Conservation (phyloP, 1,140 invertebrate genomes). For the Drosophila parvula region DNA sequence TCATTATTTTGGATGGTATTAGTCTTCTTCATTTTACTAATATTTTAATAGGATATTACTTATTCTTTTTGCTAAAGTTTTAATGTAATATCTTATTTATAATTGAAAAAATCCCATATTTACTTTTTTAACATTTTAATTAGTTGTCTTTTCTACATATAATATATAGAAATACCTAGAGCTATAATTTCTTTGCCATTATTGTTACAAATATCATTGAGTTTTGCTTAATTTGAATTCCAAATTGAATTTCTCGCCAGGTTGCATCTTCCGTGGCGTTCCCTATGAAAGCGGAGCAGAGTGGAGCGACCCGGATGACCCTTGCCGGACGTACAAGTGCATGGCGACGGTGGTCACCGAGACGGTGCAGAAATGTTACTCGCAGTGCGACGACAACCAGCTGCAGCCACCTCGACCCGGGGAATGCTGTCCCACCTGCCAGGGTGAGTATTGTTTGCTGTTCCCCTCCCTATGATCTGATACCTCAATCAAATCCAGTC, state of each 20-base stretch:
- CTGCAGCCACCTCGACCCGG: conserved; percentile 89
- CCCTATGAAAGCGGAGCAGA: conserved; percentile 90
- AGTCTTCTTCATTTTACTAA: background rate
- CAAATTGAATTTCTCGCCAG: conserved; percentile 80
- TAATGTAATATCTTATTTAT: background rate
- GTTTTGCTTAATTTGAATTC: no score
- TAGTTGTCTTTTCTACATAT: background rate
- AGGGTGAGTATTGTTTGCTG: conserved; percentile 85
- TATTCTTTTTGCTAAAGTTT: no score
- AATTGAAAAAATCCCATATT: no score
- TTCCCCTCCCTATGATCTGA: background rate
- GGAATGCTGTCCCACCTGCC: conserved; percentile 93
- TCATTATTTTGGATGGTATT: background rate
- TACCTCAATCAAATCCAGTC: conserved; percentile 18
- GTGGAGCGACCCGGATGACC: conserved; percentile 89
- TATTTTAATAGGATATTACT: background rate
- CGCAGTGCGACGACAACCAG: conserved; percentile 88
- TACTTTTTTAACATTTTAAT: no score
- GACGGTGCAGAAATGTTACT: conserved; percentile 91
- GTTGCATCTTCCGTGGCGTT: conserved; percentile 90
- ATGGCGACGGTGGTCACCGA: conserved; percentile 93
- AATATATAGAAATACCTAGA: background rate
- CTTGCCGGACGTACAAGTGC: conserved; percentile 90
- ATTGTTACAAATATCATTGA: rapidly evolving
- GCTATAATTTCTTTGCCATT: conserved; percentile 7